Conservation (phyloP, 2,888 invertebrate genomes). For the Plagodis pulveraria region DNA sequence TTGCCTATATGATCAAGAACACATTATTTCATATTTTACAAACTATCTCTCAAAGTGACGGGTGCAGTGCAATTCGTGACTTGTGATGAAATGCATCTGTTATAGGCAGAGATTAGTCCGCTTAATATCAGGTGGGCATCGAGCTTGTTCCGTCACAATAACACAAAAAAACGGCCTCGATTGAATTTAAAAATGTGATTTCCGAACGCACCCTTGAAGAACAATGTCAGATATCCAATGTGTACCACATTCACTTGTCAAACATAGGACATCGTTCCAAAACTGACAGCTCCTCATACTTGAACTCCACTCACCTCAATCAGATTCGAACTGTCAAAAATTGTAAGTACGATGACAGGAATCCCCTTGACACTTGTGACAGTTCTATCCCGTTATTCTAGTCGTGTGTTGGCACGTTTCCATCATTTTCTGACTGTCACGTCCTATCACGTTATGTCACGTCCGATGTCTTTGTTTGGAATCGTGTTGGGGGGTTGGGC, state of each 20-base stretch:
- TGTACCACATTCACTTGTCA: background rate
- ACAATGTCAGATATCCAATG: background rate
- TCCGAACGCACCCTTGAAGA: too few relatives aligned
- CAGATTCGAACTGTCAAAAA: constrained; percentile 30
- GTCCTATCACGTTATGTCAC: constrained; percentile 9
- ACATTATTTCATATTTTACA: too few relatives aligned
- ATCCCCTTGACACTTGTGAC: constrained; percentile 12
- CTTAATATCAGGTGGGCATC: too few relatives aligned
- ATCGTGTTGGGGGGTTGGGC: background rate
- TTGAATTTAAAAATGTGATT: too few relatives aligned
- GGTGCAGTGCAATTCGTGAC: too few relatives aligned
- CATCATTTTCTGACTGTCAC: constrained; percentile 33
- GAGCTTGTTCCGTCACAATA: too few relatives aligned
- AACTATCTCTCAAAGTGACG: too few relatives aligned
- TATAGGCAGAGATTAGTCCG: too few relatives aligned
- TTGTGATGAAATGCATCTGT: too few relatives aligned
- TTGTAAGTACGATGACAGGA: constrained; percentile 11
- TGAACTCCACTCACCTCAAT: constrained; percentile 10
- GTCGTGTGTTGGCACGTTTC: constrained; percentile 42
- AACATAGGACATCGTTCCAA: background rate
- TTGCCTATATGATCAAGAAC: too few relatives aligned
- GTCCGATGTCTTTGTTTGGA: constrained; percentile 16
- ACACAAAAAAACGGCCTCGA: too few relatives aligned
- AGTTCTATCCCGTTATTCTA: constrained; percentile 25
- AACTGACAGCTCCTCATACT: background rate